A percentile compares a stretch with the other conserved stretches of the same genome.
Conservation (phyloP, 2,113 vertebrate genomes). For the Salvelinus sp. region DNA sequence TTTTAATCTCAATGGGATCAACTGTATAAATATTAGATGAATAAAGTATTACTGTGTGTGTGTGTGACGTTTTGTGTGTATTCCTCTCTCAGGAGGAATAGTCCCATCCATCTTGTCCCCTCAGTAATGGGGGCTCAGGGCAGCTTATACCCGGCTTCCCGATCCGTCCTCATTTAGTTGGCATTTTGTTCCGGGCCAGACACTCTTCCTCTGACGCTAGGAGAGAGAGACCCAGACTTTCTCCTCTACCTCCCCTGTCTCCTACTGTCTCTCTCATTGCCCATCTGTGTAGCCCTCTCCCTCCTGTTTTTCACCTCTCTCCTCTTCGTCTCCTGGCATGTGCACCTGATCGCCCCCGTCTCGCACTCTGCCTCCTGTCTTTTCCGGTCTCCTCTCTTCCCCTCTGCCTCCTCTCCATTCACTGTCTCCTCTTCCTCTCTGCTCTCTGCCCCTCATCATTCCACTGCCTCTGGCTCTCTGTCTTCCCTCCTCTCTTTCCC, state of each 20-base stretch:
- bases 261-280: slow-evolving; percentile 36
- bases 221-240: slow-evolving; percentile 41
- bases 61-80: slow-evolving; percentile 33
- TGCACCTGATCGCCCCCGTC: slow-evolving; percentile 1
- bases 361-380: too few relatives aligned
- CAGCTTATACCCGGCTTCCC: slow-evolving; percentile 60
- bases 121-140: slow-evolving; percentile 70
- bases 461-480: too few relatives aligned
- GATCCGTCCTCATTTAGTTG: slow-evolving; percentile 79
- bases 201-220: slow-evolving; percentile 59
- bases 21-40: slow-evolving; percentile 9
- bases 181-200: slow-evolving; percentile 73
- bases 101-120: slow-evolving; percentile 70
- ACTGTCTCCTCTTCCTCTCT: not conserved
- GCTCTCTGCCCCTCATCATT: too few relatives aligned
- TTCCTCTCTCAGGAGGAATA: slow-evolving; percentile 59
- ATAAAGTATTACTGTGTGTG: slow-evolving; percentile 7
- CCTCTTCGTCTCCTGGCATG: slow-evolving; percentile 11
- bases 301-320: slow-evolving; percentile 44
- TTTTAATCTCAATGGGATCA: slow-evolving; percentile 18
- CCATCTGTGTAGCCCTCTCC: not conserved
- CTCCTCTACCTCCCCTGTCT: slow-evolving; percentile 41
- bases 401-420: slow-evolving; percentile 3
- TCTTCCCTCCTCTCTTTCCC: too few relatives aligned
- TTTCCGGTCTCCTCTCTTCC: too few relatives aligned